phyloP scores from a whole-genome alignment of 2,888 invertebrate species.

The Lathronympha strigana region DNA sequence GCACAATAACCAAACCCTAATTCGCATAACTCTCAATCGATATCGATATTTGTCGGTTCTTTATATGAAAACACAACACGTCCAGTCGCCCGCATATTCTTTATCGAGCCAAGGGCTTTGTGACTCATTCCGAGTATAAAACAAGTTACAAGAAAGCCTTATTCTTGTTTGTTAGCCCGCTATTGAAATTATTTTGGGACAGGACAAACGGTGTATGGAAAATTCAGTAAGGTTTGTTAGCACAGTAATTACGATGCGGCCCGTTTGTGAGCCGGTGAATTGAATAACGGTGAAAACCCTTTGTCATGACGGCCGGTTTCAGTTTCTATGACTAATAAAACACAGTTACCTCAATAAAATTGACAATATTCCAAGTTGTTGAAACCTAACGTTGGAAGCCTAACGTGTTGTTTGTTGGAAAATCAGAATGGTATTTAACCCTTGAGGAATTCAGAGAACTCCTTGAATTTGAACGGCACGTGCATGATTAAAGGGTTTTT shows the following conservation, averaged over 20 bases:
- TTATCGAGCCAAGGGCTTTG: constrained; percentile 35
- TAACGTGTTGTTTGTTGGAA: too few species aligned
- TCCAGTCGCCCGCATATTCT: constrained; percentile 35
- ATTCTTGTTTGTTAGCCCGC: constrained; percentile 28
- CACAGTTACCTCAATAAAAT: constrained; percentile 30
- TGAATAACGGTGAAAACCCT: constrained; percentile 37
- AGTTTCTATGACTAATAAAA: constrained; percentile 36
- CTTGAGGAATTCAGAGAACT: too few species aligned
- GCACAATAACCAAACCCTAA: constrained; percentile 26
- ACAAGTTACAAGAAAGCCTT: constrained; percentile 27
- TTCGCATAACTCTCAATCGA: constrained; percentile 34
- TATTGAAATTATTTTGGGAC: constrained; percentile 29
- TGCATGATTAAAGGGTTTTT: too few species aligned
- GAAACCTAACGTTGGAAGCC: neutral
- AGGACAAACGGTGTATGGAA: constrained; percentile 18
- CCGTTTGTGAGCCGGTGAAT: constrained; percentile 17
- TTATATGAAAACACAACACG: constrained; percentile 37
- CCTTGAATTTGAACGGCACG: too few species aligned
- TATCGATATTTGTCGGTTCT: constrained; percentile 38
- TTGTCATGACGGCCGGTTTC: constrained; percentile 32
- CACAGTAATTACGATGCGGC: constrained; percentile 38
- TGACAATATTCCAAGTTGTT: constrained; percentile 3
- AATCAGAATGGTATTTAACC: too few species aligned
- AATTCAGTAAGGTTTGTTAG: constrained; percentile 34
- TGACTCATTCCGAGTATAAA: constrained; percentile 36